Evolutionary conservation across 2,113 vertebrate genomes (phyloP).

Genomic region (Sinocyclocheilus maitianheensis): DNA sequence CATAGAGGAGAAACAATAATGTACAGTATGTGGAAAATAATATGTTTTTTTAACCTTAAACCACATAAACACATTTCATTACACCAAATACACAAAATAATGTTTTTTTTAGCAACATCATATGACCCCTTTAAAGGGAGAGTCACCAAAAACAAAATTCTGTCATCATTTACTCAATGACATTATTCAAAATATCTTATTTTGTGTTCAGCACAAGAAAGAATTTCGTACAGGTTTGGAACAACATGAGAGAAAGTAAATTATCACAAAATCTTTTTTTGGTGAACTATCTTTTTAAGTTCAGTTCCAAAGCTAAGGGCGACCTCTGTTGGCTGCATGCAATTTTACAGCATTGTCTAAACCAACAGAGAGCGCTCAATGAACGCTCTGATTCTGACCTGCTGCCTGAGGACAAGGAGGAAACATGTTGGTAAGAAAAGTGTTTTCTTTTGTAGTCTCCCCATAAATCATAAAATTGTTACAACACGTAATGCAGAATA

Average conservation of each 20-base stretch:
- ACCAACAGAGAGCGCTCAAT: not conserved
- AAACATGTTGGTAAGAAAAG: not conserved
- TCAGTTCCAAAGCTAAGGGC: not conserved
- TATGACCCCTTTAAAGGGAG: too few relatives aligned
- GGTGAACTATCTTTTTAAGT: not conserved
- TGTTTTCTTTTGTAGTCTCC: not conserved
- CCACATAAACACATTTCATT: too few relatives aligned
- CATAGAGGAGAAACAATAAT: too few relatives aligned
- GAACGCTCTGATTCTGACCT: not conserved
- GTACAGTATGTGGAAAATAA: too few relatives aligned
- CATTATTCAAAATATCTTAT: not conserved
- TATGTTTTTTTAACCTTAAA: too few relatives aligned
- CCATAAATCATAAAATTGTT: not conserved
- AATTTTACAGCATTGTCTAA: not conserved
- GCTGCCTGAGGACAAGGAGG: not conserved
- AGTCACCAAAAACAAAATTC: too few relatives aligned
- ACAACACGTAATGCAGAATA: not conserved
- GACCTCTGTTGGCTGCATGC: not conserved
- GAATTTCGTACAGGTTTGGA: not conserved
- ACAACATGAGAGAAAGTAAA: not conserved
- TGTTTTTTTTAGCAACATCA: too few relatives aligned
- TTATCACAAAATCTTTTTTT: not conserved
- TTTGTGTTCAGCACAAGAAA: not conserved
- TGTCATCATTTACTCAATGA: too few relatives aligned
- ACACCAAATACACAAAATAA: too few relatives aligned